A percentile compares a stretch with the other conserved stretches of the same genome.
phyloP scores from a whole-genome alignment of 2,113 vertebrate genomes.

The zebrafish (Danio rerio) region DNA sequence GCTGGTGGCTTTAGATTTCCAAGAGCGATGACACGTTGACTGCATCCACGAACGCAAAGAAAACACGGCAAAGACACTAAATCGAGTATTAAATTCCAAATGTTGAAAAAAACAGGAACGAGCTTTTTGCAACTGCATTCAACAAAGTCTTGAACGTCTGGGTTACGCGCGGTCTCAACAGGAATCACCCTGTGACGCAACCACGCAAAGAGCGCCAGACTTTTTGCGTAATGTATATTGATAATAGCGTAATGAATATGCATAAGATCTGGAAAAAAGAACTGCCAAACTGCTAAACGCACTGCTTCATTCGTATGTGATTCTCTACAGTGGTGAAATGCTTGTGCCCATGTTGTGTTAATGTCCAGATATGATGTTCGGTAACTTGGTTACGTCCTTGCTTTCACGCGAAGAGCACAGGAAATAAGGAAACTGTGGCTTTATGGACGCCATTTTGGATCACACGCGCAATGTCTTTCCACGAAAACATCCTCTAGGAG shows the following conservation, averaged over 20 bases:
- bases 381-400: not conserved
- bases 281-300: too few species aligned
- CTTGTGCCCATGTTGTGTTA: not conserved
- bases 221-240: not conserved
- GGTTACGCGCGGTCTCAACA: constrained; percentile 23
- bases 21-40: not conserved
- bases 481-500: not conserved
- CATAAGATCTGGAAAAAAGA: not conserved
- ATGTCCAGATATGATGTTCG: not conserved
- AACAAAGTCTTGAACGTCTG: constrained; percentile 17
- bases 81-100: not conserved
- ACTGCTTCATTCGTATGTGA: not conserved
- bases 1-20: not conserved
- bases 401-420: not conserved
- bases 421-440: constrained; percentile 19
- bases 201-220: constrained; percentile 3
- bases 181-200: constrained; percentile 39
- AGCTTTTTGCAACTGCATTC: constrained; percentile 13
- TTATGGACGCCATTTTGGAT: constrained; percentile 24
- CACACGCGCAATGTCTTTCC: not conserved
- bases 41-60: not conserved
- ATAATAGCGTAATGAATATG: not conserved
- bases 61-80: not conserved
- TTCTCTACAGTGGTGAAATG: not conserved
- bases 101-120: not conserved